These are phyloP conservation scores for Scomber japonicus DNA, from an alignment of 2,113 vertebrate species.

Conservation along the genomic window DNA sequence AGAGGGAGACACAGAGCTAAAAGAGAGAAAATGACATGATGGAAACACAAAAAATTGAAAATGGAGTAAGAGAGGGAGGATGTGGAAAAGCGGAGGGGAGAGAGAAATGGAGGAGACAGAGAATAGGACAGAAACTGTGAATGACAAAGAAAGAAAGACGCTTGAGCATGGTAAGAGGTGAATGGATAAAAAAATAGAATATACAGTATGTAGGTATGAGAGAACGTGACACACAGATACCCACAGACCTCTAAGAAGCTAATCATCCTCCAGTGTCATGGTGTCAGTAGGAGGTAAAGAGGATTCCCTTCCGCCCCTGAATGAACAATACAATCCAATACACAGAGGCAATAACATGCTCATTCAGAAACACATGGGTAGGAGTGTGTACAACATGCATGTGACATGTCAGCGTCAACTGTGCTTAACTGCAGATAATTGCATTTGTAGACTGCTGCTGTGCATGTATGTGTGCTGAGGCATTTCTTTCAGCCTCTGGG, in stretches of 20 bases:
- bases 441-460: constrained; percentile 16
- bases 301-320: constrained; percentile 20
- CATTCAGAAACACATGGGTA: not conserved
- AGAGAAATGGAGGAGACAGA: constrained; percentile 8
- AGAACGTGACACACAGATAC: not conserved
- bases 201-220: too few relatives aligned
- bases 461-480: constrained; percentile 23
- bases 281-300: constrained; percentile 34
- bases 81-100: constrained; percentile 4
- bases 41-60: not conserved
- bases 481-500: constrained; percentile 51
- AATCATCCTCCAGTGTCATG: constrained; percentile 19
- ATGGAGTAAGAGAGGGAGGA: constrained; percentile 5
- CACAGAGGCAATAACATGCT: not conserved
- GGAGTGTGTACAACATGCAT: not conserved
- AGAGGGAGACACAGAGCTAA: not conserved
- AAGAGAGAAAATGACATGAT: not conserved
- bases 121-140: constrained; percentile 9
- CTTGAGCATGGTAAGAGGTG: not conserved
- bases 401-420: constrained; percentile 21
- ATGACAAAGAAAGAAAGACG: not conserved
- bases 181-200: not conserved
- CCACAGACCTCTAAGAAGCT: constrained; percentile 1
- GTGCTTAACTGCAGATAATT: constrained; percentile 13
- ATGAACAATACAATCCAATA: constrained; percentile 8